These are phyloP conservation scores for Dendrocincla tyrannina DNA, from an alignment of 2,797 vertebrate genomes.

Conservation along the genomic window DNA sequence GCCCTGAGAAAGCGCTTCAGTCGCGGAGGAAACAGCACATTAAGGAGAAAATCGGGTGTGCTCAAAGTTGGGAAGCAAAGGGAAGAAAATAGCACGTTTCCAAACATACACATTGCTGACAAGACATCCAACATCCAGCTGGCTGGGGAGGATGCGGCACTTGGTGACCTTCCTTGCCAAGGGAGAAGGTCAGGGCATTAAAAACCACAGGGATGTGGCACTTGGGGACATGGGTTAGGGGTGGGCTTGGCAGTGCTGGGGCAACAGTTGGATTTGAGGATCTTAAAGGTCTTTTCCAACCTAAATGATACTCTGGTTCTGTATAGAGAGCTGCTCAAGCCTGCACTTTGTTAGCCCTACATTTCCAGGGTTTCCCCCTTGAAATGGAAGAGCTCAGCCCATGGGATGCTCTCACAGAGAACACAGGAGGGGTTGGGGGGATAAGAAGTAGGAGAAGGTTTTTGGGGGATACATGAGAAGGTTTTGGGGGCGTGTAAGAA, in stretches of 20 bases:
- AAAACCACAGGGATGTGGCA: accelerated
- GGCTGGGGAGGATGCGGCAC: background rate
- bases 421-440: background rate
- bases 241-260: background rate
- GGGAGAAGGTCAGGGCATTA: background rate
- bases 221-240: accelerated
- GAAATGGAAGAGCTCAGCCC: background rate
- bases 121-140: background rate
- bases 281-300: background rate
- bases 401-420: background rate
- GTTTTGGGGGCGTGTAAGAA: background rate
- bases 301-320: background rate
- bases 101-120: background rate
- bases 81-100: background rate
- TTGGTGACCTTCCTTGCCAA: background rate
- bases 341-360: background rate
- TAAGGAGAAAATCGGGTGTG: background rate
- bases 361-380: background rate
- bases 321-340: background rate
- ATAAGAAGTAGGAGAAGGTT: background rate
- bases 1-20: background rate
- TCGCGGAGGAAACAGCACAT: background rate
- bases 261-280: accelerated
- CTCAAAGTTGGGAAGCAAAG: background rate
- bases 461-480: background rate